Evolutionary conservation across 2,113 vertebrate species (phyloP), one percentile per base, ranked within the genome.

Genomic region (Toxotes jaculatrix): DNA sequence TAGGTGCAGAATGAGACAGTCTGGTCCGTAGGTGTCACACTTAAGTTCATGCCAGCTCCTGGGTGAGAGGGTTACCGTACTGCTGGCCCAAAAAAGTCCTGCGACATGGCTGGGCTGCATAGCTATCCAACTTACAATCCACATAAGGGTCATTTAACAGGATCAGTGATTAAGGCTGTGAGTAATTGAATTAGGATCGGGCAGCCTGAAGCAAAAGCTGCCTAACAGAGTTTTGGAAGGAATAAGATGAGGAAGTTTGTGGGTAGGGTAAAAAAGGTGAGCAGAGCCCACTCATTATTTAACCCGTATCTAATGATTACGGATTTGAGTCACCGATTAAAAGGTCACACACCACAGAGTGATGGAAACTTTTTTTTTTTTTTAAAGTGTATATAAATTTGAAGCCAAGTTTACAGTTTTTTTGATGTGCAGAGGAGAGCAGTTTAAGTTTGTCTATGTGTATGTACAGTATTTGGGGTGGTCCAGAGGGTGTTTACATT

Each of bases 11-110:
- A 60, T 34, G 66, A 84, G 74, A 77, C 82, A 53, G 87, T 84
- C 82, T 90, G 89, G 90, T 90, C 79, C 63, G 91, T 89, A 85
- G 88, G 91, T 75, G 88, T 88, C 81, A 77, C 69, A 45, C 61
- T 77, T 59, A 71, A 64, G 67, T 74, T 77, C 40, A 36, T 64
- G 79, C 76, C 74, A 85, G 74, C 17, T 84, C 65, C 69, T n/a
- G 57, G 40, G 57, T 69, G 61, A 73, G 62, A 43, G 56, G 77
- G 70, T 76, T 69, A 82, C 80, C 32, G 64, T 74, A 3, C 60
- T 61, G 72, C 75, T 65, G 67, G 68, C 59, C 72, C 45, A 14
- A 82, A 47, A 6, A 51, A 80, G 84, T 74, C 69, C 77, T 80
- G 62, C 76, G 81, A 64, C 78, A 81, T 62, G 79, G 60, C 47